Evolutionary conservation across 2,113 vertebrate genomes (phyloP).

Genomic region (Chionodraco myersi): DNA sequence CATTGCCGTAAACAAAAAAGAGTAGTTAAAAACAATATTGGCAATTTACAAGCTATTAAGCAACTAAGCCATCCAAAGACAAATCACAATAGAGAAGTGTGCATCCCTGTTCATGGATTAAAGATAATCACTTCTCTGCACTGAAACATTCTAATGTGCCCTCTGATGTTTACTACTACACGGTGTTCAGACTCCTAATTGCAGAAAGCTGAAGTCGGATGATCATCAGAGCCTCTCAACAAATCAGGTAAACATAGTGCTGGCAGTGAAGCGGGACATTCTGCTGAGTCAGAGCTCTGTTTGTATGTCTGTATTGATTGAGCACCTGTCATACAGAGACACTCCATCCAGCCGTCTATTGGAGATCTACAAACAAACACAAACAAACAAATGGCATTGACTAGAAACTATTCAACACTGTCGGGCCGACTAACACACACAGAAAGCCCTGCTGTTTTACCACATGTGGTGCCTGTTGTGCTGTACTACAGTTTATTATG

Average conservation of each 20-base stretch:
- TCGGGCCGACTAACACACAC: conserved; percentile 5
- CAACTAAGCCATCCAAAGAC: background rate
- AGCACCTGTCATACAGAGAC: conserved; percentile 17
- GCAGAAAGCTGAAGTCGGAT: background rate
- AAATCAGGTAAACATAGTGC: conserved; percentile 18
- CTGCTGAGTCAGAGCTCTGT: conserved; percentile 46
- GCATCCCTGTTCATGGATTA: background rate
- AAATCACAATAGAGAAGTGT: background rate
- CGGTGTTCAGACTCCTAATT: background rate
- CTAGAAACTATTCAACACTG: conserved; percentile 8
- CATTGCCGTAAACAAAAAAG: background rate
- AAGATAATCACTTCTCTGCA: background rate
- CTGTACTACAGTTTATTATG: background rate
- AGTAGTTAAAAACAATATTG: background rate
- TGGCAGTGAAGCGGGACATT: conserved; percentile 39
- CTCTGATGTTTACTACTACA: background rate
- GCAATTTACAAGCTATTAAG: background rate
- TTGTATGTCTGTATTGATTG: conserved; percentile 34
- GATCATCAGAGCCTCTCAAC: conserved; percentile 23
- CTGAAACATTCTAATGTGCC: background rate
- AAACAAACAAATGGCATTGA: conserved; percentile 24
- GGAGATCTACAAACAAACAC: background rate
- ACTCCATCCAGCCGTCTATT: background rate
- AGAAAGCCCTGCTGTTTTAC: background rate
- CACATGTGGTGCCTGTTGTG: background rate